Percentiles rank a stretch among this genome's conserved stretches.
Evolutionary conservation across 1,140 invertebrate genomes (phyloP).

Genomic region (Chrysomallon squamiferum): DNA sequence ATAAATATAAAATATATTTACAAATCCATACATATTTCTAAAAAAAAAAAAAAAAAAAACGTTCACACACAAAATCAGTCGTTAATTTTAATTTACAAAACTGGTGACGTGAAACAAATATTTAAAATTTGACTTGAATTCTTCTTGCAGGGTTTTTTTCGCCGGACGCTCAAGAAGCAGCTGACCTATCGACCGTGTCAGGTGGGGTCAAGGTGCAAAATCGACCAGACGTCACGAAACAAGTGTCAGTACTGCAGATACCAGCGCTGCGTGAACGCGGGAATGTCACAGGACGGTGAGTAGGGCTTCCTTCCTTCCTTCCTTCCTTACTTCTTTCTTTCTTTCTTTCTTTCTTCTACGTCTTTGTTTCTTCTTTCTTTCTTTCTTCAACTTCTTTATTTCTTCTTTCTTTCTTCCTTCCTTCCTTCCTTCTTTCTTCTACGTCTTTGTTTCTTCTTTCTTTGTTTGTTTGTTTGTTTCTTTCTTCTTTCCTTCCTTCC

Average conservation of each 20-base stretch:
- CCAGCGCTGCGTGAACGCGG: conserved; percentile 95
- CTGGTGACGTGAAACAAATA: too few species aligned
- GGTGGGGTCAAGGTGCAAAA: conserved; percentile 93
- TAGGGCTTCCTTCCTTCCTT: neutral
- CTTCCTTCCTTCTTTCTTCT: neutral
- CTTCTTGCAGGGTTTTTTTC: conserved; percentile 75
- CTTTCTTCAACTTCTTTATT: too few species aligned
- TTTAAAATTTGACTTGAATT: too few species aligned
- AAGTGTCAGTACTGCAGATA: conserved; percentile 97
- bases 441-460: neutral
- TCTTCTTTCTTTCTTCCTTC: neutral
- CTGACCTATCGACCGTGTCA: conserved; percentile 93
- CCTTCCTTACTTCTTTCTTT: neutral
- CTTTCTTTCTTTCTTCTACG: conserved; percentile 4
- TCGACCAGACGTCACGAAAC: conserved; percentile 94
- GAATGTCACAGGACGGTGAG: conserved; percentile 91
- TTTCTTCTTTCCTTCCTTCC: conserved; percentile 4
- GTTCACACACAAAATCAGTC: too few species aligned
- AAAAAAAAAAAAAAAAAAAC: too few species aligned
- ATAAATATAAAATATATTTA: neutral
- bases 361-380: too few species aligned
- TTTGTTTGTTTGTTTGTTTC: neutral
- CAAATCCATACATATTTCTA: neutral
- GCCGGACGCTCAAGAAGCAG: conserved; percentile 91
- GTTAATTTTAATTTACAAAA: too few species aligned